Evolutionary conservation across 2,797 vertebrate genomes (phyloP), one percentile per base, ranked within the genome.

Genomic region (Microctenopoma lineatum): DNA sequence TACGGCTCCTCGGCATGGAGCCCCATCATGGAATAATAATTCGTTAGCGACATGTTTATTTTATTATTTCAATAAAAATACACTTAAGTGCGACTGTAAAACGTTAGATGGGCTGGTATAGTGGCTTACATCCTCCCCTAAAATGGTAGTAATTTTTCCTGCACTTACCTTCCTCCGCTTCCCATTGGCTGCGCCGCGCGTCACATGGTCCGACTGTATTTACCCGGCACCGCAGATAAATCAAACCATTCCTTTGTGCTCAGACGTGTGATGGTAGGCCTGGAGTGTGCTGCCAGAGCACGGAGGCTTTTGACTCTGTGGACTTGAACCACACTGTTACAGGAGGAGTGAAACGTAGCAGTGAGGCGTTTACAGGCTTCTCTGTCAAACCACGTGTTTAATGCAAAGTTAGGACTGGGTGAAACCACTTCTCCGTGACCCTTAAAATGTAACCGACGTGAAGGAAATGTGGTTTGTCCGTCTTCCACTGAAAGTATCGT

Each of bases 11-110:
- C 96, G 67, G 90, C 92, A 86, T 96, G 96, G 86, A 96, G 95
- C 90, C 96, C 96, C 95, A 97, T 96, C 92, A 97, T 95, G 85
- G 96, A 96, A 94, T 96, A 97, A 94, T 97, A 97, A 95, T 96
- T 97, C 92, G 95, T 96, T 93, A 97, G 94, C 90, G 96, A 97
- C 96, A 96, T 97, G 92, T 94, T 95, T 93, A 89, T 90, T 92
- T 92, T 92, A 92, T 94, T 93, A 94, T 90, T 93, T 93, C 91
- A 87, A 94, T 94, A 93, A 94, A 95, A 94, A 94, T 91, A 81
- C 88, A 94, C 86, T 92, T 90, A 95, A 94, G 94, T 94, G 94
- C 93, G 95, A 94, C 95, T 87, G 89, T 91, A 92, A 92, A 92
- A 91, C 83, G 77, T 84, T 87, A 86, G 88, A 89, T 80, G 91